phyloP scores from a whole-genome alignment of 2,113 vertebrate species.

The Oxyura jamaicensis region DNA sequence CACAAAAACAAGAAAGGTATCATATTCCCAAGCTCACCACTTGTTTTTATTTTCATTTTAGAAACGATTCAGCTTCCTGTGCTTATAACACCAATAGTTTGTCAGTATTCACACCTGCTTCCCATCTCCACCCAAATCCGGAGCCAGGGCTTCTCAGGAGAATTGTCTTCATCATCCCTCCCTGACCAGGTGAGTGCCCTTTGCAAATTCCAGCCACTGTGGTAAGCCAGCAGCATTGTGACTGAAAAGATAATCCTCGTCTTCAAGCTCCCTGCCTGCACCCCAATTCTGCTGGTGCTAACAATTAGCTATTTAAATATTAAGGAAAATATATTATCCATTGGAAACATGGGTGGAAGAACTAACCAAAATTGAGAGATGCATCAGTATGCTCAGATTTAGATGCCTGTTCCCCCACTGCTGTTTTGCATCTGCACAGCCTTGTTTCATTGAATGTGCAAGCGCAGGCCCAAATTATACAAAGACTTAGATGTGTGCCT shows the following conservation, averaged over 20 bases:
- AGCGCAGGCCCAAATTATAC: background rate
- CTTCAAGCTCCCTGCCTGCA: background rate
- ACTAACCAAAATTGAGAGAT: background rate
- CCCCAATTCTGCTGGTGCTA: background rate
- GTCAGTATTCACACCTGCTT: background rate
- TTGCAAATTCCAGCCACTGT: background rate
- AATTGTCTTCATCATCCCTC: background rate
- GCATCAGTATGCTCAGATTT: background rate
- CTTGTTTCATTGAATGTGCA: background rate
- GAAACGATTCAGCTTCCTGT: background rate
- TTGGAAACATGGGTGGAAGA: background rate
- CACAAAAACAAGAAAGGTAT: background rate
- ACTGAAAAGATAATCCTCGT: background rate
- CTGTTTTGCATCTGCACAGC: background rate
- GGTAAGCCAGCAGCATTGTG: background rate
- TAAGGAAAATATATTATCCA: background rate
- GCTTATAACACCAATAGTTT: background rate
- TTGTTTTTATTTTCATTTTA: background rate
- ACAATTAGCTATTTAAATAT: background rate
- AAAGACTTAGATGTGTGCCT: background rate
- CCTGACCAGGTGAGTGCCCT: constrained; percentile 12
- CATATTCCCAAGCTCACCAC: background rate
- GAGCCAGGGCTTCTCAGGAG: constrained; percentile 22
- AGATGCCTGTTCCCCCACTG: background rate
- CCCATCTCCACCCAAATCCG: background rate